These are phyloP conservation scores for Sitophilus oryzae DNA, from an alignment of 1,140 invertebrate genomes.

Conservation along the genomic window DNA sequence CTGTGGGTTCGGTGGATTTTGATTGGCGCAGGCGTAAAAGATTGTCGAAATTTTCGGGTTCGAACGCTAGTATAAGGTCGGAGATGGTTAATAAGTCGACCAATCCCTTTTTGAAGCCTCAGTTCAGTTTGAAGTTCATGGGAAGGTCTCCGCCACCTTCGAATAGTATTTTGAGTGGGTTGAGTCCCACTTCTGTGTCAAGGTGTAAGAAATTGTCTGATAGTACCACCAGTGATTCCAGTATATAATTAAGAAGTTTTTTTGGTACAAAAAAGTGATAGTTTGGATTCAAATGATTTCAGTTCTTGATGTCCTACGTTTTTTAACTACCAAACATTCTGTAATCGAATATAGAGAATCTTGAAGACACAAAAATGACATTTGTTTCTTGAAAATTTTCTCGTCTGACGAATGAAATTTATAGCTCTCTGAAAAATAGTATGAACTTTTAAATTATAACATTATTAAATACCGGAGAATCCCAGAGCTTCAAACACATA, in stretches of 20 bases:
- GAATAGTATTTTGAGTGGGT: constrained; percentile 40
- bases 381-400: constrained; percentile 38
- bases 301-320: too few species aligned
- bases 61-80: constrained; percentile 41
- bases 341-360: too few species aligned
- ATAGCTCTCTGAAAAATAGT: too few species aligned
- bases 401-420: too few species aligned
- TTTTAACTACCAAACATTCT: too few species aligned
- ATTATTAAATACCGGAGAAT: constrained; percentile 9
- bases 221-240: constrained; percentile 39
- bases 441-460: too few species aligned
- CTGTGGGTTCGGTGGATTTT: constrained; percentile 42
- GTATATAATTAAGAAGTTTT: constrained; percentile 32
- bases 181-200: constrained; percentile 42
- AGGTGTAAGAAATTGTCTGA: constrained; percentile 34
- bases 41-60: constrained; percentile 37
- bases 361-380: constrained; percentile 41
- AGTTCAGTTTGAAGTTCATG: constrained; percentile 34
- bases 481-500: constrained; percentile 19
- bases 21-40: constrained; percentile 40
- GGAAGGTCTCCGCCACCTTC: constrained; percentile 42
- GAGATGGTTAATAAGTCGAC: constrained; percentile 37
- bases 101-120: constrained; percentile 40
- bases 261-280: constrained; percentile 4
- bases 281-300: neutral